Conservation (phyloP, 2,797 vertebrate species). For the Crypturellus tataupa region DNA sequence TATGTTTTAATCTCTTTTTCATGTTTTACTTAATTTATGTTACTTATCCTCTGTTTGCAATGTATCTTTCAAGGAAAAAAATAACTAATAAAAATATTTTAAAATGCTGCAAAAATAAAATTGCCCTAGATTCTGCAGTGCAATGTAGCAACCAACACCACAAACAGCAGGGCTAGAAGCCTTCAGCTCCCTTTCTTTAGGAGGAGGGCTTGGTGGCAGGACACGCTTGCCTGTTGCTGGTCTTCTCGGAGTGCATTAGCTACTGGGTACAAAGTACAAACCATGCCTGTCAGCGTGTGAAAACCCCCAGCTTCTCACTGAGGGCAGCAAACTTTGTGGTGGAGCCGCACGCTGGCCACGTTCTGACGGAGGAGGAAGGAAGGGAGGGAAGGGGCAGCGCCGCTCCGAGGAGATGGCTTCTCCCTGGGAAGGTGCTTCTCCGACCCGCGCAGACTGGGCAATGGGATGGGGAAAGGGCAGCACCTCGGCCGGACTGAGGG, state of each 20-base stretch:
- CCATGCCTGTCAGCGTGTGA: background rate
- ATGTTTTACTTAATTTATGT: conserved; percentile 36
- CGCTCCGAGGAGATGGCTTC: background rate
- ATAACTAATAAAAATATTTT: conserved; percentile 68
- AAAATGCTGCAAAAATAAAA: conserved; percentile 49
- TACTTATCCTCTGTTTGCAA: conserved; percentile 50
- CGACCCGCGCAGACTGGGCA: background rate
- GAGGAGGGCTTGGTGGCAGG: background rate
- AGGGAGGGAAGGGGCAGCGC: background rate
- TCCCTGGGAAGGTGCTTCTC: background rate
- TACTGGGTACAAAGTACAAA: background rate
- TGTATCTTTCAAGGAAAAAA: conserved; percentile 48
- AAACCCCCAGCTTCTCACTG: background rate
- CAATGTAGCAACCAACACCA: background rate
- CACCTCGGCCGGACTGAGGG: background rate
- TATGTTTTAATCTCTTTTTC: conserved; percentile 48
- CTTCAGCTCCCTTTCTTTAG: background rate
- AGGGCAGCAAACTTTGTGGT: background rate
- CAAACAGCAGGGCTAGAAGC: background rate
- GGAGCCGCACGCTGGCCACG: background rate
- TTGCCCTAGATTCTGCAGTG: conserved; percentile 9
- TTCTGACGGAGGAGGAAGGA: background rate
- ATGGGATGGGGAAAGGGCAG: background rate
- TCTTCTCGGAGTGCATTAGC: background rate
- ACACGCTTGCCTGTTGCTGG: background rate